phyloP scores from a whole-genome alignment of 1,140 invertebrate genomes.

The Eciton burchellii region DNA sequence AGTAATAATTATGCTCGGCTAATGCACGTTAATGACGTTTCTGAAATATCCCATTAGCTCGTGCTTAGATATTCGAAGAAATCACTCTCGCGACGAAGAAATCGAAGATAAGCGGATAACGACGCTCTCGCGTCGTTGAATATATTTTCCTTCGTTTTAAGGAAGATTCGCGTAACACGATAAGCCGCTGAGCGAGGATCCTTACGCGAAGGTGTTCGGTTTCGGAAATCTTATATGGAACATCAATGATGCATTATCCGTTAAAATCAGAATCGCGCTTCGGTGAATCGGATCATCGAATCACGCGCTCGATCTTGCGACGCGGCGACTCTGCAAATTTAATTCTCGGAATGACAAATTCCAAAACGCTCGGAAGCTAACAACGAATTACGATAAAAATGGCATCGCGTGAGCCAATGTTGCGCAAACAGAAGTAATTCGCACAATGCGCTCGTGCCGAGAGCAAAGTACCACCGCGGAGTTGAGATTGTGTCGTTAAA shows the following conservation, averaged over 20 bases:
- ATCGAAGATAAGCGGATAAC: conserved; percentile 24
- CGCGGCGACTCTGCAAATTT: no score
- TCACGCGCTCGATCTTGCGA: no score
- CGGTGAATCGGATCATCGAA: not conserved
- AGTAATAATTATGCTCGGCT: no score
- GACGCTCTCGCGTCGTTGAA: conserved; percentile 52
- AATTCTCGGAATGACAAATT: no score
- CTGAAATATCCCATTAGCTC: not conserved
- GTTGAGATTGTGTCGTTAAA: not conserved
- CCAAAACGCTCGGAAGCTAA: not conserved
- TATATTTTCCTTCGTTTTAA: conserved; percentile 79
- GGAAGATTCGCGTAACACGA: conserved; percentile 80
- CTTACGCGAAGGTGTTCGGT: conserved; percentile 37
- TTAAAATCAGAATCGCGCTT: conserved; percentile 44
- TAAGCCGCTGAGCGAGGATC: conserved; percentile 61
- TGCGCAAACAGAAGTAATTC: not conserved
- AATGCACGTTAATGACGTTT: no score
- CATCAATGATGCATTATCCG: conserved; percentile 66
- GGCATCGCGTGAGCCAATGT: no score
- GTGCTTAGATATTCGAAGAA: not conserved
- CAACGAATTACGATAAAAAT: conserved; percentile 1
- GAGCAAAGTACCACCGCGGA: not conserved
- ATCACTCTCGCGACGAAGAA: conserved; percentile 29
- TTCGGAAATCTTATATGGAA: conserved; percentile 64
- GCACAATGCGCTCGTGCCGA: not conserved